Conservation (phyloP, 2,888 invertebrate species). For the Drosophila neotestacea region DNA sequence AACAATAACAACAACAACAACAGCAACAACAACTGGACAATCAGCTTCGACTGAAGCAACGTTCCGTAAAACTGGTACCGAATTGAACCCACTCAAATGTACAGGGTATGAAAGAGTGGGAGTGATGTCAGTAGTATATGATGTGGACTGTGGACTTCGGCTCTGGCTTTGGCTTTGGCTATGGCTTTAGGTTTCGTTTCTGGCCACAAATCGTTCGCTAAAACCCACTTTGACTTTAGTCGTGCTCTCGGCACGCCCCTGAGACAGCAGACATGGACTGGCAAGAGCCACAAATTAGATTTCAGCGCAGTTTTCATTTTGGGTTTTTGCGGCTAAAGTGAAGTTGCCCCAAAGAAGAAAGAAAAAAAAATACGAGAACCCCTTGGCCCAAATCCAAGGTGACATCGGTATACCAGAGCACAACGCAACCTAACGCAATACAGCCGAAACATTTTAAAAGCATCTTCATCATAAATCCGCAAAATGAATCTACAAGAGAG, state of each 20-base stretch:
- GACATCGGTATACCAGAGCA: constrained; percentile 53
- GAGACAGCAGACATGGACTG: constrained; percentile 28
- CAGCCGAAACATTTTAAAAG: constrained; percentile 66
- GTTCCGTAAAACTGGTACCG: constrained; percentile 41
- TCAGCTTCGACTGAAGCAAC: constrained; percentile 51
- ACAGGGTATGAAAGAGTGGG: background rate
- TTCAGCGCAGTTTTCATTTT: constrained; percentile 64
- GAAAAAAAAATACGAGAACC: constrained; percentile 13
- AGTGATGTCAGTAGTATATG: constrained; percentile 30
- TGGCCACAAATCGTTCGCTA: constrained; percentile 72
- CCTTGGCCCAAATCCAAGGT: constrained; percentile 54
- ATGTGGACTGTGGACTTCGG: constrained; percentile 28
- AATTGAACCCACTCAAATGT: constrained; percentile 11
- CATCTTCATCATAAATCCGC: constrained; percentile 71
- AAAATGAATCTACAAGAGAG: constrained; percentile 49
- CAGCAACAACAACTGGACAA: constrained; percentile 33
- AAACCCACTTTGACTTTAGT: constrained; percentile 70
- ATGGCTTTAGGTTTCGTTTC: constrained; percentile 13
- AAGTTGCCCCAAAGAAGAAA: constrained; percentile 13
- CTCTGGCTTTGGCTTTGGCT: constrained; percentile 14
- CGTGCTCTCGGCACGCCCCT: constrained; percentile 32
- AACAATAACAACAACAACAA: constrained; percentile 25
- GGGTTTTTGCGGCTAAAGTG: constrained; percentile 30
- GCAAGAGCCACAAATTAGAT: constrained; percentile 69
- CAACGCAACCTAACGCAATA: constrained; percentile 19